Percentiles rank a stretch among this genome's conserved stretches.
Evolutionary conservation across 2,888 invertebrate species (phyloP).

Genomic region (Plusia festucae): DNA sequence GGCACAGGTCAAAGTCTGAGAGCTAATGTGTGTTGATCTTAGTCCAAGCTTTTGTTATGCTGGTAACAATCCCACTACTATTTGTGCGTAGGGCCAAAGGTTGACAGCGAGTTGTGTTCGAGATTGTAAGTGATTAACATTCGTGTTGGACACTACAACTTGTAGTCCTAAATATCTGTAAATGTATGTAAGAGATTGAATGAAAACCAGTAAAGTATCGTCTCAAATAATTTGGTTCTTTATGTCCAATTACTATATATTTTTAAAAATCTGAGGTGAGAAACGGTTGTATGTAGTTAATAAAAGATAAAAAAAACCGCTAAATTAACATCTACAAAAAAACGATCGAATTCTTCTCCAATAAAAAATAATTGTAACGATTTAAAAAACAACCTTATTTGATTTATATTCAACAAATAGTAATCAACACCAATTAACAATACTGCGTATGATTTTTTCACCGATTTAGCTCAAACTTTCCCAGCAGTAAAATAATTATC

Average conservation of each 20-base stretch:
- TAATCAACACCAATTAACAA: slow-evolving; percentile 40
- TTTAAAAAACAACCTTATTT: slow-evolving; percentile 29
- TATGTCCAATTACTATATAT: too few species aligned
- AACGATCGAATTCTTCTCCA: slow-evolving; percentile 14
- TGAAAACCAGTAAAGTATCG: background rate
- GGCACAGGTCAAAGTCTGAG: slow-evolving; percentile 77
- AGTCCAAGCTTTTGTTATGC: slow-evolving; percentile 73
- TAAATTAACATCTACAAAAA: slow-evolving; percentile 11
- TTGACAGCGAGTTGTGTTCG: slow-evolving; percentile 30
- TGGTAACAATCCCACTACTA: slow-evolving; percentile 62
- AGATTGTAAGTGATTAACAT: slow-evolving; percentile 21
- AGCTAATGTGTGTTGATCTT: slow-evolving; percentile 86
- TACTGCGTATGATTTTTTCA: slow-evolving; percentile 33
- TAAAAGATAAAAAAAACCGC: background rate
- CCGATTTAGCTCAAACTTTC: slow-evolving; percentile 42
- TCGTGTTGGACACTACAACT: background rate
- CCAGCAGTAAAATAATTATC: slow-evolving; percentile 58
- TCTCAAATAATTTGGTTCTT: background rate
- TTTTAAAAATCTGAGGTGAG: background rate
- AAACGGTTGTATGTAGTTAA: background rate
- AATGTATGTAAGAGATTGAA: background rate
- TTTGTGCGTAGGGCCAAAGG: background rate
- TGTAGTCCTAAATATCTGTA: background rate
- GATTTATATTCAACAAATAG: slow-evolving; percentile 43
- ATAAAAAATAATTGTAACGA: slow-evolving; percentile 17